phyloP scores from a whole-genome alignment of 2,888 invertebrate genomes.

The Liopterus haemorrhoidalis region DNA sequence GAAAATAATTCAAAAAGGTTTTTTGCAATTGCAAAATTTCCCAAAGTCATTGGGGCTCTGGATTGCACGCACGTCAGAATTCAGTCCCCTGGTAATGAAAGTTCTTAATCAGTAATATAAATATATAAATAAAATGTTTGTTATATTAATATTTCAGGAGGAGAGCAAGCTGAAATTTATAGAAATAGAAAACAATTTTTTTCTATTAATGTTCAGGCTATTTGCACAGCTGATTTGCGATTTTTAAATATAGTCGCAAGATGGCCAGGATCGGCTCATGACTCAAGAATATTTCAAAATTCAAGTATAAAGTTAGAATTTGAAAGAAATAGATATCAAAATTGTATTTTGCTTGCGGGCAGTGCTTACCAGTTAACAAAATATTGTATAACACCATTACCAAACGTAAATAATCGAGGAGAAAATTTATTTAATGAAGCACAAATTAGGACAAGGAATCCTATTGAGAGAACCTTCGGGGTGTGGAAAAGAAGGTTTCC shows the following conservation, averaged over 20 bases:
- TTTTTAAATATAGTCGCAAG: neutral
- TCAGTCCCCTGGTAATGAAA: conserved; percentile 2
- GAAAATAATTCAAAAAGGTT: neutral
- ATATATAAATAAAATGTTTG: too few relatives aligned
- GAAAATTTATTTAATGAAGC: conserved; percentile 3
- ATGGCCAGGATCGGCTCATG: conserved; percentile 2
- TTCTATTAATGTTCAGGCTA: neutral
- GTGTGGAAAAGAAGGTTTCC: conserved; percentile 2
- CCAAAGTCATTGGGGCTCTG: neutral
- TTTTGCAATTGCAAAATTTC: neutral
- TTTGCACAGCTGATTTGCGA: neutral
- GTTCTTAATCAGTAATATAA: neutral
- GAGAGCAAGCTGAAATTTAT: too few relatives aligned
- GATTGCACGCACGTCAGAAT: conserved; percentile 8
- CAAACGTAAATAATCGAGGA: neutral
- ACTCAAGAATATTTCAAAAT: conserved; percentile 2
- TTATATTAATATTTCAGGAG: too few relatives aligned
- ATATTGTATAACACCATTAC: conserved; percentile 5
- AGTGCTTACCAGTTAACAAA: too few relatives aligned
- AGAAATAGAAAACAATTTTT: conserved; percentile 4
- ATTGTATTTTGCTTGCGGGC: too few relatives aligned
- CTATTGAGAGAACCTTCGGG: neutral
- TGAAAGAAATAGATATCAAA: too few relatives aligned
- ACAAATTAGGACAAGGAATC: conserved; percentile 3
- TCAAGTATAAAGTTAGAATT: too few relatives aligned